Percentiles rank a stretch among this genome's conserved stretches.
Evolutionary conservation across 2,113 vertebrate genomes (phyloP).

Genomic region (Oreochromis aureus): DNA sequence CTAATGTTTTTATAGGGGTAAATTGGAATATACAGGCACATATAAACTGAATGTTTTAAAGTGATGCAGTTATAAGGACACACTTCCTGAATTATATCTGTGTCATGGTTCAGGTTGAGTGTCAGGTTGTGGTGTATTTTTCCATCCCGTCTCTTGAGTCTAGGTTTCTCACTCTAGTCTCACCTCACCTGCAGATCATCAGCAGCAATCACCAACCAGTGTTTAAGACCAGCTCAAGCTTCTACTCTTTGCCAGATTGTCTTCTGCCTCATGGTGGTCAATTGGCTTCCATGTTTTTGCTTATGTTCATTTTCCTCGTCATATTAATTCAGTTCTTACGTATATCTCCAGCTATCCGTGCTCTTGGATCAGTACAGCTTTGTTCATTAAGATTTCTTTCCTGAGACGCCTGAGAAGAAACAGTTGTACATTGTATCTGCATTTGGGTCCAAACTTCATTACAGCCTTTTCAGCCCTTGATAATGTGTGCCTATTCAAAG

Average conservation of each 20-base stretch:
- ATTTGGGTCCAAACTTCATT: not conserved
- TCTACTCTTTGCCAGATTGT: not conserved
- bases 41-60: not conserved
- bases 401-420: not conserved
- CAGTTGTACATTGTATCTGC: not conserved
- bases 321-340: not conserved
- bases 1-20: not conserved
- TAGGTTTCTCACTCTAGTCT: not conserved
- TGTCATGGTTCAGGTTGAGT: not conserved
- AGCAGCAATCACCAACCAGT: not conserved
- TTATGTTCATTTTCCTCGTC: not conserved
- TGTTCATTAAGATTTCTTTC: not conserved
- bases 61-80: not conserved
- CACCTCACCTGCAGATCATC: fast-evolving
- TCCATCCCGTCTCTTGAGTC: not conserved
- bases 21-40: not conserved
- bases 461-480: not conserved
- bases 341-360: fast-evolving
- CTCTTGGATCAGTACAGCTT: not conserved
- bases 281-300: not conserved
- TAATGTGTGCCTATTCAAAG: not conserved
- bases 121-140: not conserved
- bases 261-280: not conserved
- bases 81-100: not conserved
- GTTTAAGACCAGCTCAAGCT: not conserved